Conservation (phyloP, 2,797 vertebrate species). For the Argentina silus region DNA sequence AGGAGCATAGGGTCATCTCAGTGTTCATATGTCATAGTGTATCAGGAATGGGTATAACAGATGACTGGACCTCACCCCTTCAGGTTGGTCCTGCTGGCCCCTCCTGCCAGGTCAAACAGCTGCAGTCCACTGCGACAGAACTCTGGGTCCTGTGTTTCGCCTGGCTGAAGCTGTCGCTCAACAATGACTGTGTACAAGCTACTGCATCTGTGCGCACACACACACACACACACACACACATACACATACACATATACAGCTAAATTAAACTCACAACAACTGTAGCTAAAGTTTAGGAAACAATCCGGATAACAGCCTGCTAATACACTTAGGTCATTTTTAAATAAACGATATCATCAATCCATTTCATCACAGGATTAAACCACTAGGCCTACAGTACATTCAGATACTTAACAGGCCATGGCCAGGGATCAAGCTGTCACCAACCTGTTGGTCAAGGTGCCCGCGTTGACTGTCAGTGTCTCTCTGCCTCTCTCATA, state of each 20-base stretch:
- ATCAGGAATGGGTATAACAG: too few species aligned
- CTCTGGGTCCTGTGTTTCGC: conserved; percentile 48
- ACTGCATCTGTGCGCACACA: conserved; percentile 57
- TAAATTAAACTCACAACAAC: neutral
- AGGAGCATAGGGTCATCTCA: conserved; percentile 26
- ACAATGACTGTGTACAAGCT: conserved; percentile 79
- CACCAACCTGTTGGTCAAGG: conserved; percentile 42
- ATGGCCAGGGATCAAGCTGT: neutral
- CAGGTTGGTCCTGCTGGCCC: conserved; percentile 68
- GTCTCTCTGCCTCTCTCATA: conserved; percentile 70
- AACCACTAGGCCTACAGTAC: too few species aligned
- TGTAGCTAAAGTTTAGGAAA: too few species aligned
- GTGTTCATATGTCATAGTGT: too few species aligned
- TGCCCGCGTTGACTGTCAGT: conserved; percentile 42
- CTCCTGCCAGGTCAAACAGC: conserved; percentile 72
- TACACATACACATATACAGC: conserved; percentile 1
- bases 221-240: neutral
- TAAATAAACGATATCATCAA: too few species aligned
- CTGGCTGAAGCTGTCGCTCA: conserved; percentile 63
- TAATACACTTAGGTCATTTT: too few species aligned
- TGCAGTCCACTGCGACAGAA: conserved; percentile 65
- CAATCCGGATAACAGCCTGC: too few species aligned
- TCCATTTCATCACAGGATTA: too few species aligned
- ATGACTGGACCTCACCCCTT: too few species aligned
- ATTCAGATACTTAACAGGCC: too few species aligned